These are phyloP conservation scores for Sporophila hypoxantha DNA, from an alignment of 2,113 vertebrate species.

Conservation along the genomic window DNA sequence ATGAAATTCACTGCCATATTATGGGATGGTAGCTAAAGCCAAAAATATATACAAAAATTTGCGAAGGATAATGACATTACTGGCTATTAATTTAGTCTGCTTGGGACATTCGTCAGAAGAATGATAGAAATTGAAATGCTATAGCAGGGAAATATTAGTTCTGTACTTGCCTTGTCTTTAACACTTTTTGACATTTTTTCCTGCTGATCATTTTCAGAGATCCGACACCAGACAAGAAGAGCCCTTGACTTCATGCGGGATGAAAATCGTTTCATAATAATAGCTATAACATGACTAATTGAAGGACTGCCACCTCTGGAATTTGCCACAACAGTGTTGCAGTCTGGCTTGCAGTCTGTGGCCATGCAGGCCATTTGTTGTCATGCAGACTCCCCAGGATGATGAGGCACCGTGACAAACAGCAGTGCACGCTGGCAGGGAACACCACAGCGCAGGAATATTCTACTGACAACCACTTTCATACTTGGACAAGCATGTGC, in stretches of 20 bases:
- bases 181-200: neutral
- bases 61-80: neutral
- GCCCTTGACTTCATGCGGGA: neutral
- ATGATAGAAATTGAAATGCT: neutral
- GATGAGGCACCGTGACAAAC: neutral
- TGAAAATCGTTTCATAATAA: neutral
- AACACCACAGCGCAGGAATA: neutral
- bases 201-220: neutral
- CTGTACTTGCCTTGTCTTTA: neutral
- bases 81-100: neutral
- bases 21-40: neutral
- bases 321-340: neutral
- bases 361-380: neutral
- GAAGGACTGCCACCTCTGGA: neutral
- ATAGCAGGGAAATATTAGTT: neutral
- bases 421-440: neutral
- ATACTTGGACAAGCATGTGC: accelerated
- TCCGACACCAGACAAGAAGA: neutral
- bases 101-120: neutral
- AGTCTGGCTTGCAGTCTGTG: neutral
- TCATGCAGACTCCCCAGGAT: neutral
- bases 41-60: neutral
- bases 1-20: neutral
- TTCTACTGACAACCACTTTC: neutral
- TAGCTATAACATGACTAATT: neutral